Percentiles rank a stretch among this genome's conserved stretches.
Evolutionary conservation across 2,888 invertebrate species (phyloP).

Genomic region (Vesta saturnalis): DNA sequence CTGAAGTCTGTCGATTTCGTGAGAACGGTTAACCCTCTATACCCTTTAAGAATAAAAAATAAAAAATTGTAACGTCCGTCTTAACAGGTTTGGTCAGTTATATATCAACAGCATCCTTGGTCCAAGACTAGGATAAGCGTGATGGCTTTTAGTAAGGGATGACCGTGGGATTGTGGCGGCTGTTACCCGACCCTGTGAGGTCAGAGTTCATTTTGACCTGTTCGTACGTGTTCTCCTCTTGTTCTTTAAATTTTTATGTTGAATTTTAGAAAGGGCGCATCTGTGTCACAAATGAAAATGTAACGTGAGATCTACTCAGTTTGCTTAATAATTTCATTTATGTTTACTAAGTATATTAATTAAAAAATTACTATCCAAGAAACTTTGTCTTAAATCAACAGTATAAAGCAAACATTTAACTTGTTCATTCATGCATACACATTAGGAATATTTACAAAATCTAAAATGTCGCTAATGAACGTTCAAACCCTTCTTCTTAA

Average conservation of each 20-base stretch:
- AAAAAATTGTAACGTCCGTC: constrained; percentile 48
- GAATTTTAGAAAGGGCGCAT: constrained; percentile 18
- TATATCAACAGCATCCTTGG: constrained; percentile 27
- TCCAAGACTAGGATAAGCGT: constrained; percentile 29
- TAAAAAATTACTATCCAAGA: constrained; percentile 35
- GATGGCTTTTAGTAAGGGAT: constrained; percentile 38
- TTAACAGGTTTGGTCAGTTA: constrained; percentile 54
- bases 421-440: constrained; percentile 38
- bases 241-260: constrained; percentile 26
- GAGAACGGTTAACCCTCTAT: constrained; percentile 47
- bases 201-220: constrained; percentile 44
- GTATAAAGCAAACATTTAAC: constrained; percentile 31
- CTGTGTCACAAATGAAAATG: constrained; percentile 24
- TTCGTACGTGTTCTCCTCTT: constrained; percentile 32
- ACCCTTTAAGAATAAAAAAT: constrained; percentile 20
- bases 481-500: constrained; percentile 56
- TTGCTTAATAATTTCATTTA: constrained; percentile 9
- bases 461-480: constrained; percentile 58
- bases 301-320: constrained; percentile 19
- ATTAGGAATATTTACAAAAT: constrained; percentile 56
- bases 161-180: constrained; percentile 39
- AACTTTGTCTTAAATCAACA: constrained; percentile 22
- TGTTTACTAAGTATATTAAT: constrained; percentile 26
- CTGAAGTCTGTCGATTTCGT: constrained; percentile 35
- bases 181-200: constrained; percentile 36